Conservation (phyloP, 2,113 vertebrate species). For the Enhydra lutris region DNA sequence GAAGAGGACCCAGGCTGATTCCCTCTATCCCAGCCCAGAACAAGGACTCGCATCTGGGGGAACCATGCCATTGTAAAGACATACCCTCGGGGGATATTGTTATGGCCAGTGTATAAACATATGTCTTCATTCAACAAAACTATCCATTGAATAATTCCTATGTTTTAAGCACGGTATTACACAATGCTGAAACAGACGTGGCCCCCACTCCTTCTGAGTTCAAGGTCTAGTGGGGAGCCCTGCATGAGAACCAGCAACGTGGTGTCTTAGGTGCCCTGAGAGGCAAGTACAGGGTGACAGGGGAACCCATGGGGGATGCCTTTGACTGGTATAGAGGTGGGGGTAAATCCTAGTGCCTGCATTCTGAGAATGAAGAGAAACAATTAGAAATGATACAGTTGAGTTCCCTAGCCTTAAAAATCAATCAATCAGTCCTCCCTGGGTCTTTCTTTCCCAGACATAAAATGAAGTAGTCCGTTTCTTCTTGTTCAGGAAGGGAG, state of each 20-base stretch:
- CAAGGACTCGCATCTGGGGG: background rate
- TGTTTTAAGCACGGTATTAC: background rate
- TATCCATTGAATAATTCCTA: background rate
- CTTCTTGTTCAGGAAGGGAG: background rate
- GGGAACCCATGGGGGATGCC: background rate
- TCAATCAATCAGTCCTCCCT: background rate
- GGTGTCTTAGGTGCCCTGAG: background rate
- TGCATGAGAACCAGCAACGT: background rate
- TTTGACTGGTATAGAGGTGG: background rate
- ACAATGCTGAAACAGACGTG: background rate
- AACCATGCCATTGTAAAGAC: background rate
- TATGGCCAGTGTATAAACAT: background rate
- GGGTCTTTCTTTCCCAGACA: background rate
- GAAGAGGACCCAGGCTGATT: background rate
- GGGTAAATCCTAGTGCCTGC: background rate
- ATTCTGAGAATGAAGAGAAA: background rate
- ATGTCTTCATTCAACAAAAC: background rate
- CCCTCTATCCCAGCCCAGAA: background rate
- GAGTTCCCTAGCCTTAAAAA: background rate
- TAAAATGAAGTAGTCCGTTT: background rate
- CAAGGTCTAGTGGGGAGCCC: background rate
- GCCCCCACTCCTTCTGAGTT: too few species aligned
- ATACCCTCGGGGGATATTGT: background rate
- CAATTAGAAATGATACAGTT: background rate
- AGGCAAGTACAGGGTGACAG: background rate